phyloP scores from a whole-genome alignment of 2,797 vertebrate species.

The Podargus strigoides region DNA sequence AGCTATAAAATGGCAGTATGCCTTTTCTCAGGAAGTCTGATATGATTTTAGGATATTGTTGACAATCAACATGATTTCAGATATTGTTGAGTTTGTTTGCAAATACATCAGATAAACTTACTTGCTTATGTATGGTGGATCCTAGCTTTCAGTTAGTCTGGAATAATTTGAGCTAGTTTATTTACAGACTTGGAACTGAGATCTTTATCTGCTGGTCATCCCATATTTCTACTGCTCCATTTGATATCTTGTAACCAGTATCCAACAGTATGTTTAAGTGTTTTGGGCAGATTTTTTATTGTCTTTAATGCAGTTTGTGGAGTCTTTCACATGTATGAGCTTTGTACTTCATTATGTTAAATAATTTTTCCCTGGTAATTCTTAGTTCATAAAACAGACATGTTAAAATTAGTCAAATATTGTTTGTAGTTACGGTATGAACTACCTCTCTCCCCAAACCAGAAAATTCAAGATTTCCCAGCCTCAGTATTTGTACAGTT shows the following conservation, averaged over 20 bases:
- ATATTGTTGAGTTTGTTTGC: neutral
- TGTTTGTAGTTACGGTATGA: neutral
- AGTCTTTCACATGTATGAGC: neutral
- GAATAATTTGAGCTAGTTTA: neutral
- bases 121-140: neutral
- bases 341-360: neutral
- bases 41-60: neutral
- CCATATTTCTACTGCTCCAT: neutral
- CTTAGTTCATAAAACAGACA: neutral
- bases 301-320: neutral
- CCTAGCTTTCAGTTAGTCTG: neutral
- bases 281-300: neutral
- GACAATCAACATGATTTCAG: neutral
- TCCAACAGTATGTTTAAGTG: neutral
- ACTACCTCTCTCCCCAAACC: neutral
- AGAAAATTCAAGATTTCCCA: neutral
- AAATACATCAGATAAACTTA: neutral
- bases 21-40: neutral
- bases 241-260: neutral
- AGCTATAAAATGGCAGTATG: neutral
- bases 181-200: neutral
- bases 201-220: neutral
- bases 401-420: neutral
- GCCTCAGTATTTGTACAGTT: neutral
- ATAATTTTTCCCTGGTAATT: neutral